These are phyloP conservation scores for Montipora foliosa DNA, from an alignment of 64 coral and sea anemone genomes.

Conservation along the genomic window DNA sequence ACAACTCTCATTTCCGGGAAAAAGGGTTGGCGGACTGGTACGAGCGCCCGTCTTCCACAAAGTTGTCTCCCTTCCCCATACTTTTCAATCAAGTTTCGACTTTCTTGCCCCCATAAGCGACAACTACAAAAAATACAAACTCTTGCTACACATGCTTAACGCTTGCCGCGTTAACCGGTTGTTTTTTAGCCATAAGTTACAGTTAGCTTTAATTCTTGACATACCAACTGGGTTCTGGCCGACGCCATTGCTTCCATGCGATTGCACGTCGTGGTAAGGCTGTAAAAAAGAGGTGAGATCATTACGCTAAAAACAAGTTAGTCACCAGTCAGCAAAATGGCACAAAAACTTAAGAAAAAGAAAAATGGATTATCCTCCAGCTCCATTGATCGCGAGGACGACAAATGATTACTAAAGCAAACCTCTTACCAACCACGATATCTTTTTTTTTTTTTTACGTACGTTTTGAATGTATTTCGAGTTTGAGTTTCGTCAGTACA, in stretches of 20 bases:
- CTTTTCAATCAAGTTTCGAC: no score
- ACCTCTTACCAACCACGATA: background rate
- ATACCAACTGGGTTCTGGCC: constrained; percentile 27
- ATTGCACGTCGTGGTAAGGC: constrained; percentile 20
- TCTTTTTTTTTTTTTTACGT: background rate
- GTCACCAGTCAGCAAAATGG: background rate
- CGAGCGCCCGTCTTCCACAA: no score
- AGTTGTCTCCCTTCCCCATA: no score
- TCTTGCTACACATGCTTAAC: no score
- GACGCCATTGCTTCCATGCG: constrained; percentile 13
- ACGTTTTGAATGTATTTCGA: background rate
- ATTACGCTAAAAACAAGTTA: background rate
- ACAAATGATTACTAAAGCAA: background rate
- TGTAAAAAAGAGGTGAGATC: constrained; percentile 15
- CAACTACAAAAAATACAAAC: no score
- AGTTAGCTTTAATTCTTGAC: background rate
- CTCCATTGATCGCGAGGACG: background rate
- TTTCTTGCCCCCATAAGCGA: no score
- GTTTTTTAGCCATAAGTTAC: no score
- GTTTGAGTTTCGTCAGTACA: background rate
- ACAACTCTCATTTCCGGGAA: no score
- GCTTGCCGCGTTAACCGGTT: no score
- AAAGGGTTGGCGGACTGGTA: no score
- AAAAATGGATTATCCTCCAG: background rate
- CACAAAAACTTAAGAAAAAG: background rate